phyloP scores from a whole-genome alignment of 2,113 vertebrate genomes.

The Coryphaenoides rupestris region DNA sequence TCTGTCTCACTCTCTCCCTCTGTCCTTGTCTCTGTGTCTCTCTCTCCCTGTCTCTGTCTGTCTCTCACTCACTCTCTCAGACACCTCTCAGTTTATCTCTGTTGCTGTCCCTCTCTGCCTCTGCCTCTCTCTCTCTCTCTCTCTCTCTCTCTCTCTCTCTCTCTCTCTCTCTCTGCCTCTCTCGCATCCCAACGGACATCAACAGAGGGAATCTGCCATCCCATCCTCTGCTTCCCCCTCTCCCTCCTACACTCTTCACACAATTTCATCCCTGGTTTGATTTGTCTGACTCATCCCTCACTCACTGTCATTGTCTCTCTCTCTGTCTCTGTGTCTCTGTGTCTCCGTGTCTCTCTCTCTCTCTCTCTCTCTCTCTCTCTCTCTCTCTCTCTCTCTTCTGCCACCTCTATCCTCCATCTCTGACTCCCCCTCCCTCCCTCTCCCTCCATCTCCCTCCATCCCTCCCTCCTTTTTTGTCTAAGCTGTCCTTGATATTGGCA shows the following conservation, averaged over 20 bases:
- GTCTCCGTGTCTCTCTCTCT: background rate
- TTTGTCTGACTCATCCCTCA: background rate
- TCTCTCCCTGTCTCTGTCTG: no score
- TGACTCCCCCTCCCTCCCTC: background rate
- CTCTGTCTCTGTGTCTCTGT: background rate
- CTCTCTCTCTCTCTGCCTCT: no score
- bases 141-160: no score
- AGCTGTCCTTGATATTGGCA: slow-evolving; percentile 21
- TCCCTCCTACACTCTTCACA: background rate
- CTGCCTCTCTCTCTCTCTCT: no score
- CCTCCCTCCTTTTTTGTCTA: background rate
- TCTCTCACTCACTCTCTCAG: no score
- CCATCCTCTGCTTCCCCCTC: no score
- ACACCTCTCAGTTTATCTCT: no score
- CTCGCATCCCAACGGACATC: no score
- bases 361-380: background rate
- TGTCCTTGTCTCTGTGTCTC: no score
- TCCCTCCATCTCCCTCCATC: background rate
- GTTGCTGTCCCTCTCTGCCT: no score
- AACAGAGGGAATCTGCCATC: background rate
- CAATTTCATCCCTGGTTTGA: background rate
- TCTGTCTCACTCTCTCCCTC: no score
- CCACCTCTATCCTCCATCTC: no score
- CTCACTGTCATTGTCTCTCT: background rate
- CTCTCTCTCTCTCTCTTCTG: background rate